Percentiles rank a stretch among this genome's conserved stretches.
Evolutionary conservation across 2,113 vertebrate genomes (phyloP).

Genomic region (Passer montanus): DNA sequence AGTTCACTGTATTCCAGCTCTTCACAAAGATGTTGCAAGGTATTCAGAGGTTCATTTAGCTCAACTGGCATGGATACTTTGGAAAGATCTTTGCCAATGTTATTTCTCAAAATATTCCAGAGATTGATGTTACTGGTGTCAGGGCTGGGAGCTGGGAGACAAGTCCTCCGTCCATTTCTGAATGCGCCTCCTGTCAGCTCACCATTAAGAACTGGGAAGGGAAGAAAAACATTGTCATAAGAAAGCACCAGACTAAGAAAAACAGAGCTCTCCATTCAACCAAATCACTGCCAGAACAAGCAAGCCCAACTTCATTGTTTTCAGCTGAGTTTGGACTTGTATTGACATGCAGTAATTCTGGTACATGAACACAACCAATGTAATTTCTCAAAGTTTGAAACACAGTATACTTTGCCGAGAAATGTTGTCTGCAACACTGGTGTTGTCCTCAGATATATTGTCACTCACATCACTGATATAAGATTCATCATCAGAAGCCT

Average conservation of each 20-base stretch:
- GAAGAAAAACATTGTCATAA: neutral
- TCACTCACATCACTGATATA: slow-evolving; percentile 99
- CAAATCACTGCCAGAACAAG: neutral
- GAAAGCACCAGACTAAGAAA: neutral
- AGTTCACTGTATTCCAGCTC: slow-evolving; percentile 98
- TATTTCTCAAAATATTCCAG: slow-evolving; percentile 99
- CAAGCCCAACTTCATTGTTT: neutral
- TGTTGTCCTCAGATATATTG: slow-evolving; percentile 99
- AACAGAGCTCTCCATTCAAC: neutral
- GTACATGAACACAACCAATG: neutral
- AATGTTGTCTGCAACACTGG: slow-evolving; percentile 95
- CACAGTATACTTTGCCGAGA: slow-evolving; percentile 92
- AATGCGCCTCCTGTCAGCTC: slow-evolving; percentile 92
- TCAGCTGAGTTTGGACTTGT: neutral
- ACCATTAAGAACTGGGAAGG: slow-evolving; percentile 88
- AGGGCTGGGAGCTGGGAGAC: slow-evolving; percentile 90
- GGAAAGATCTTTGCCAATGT: slow-evolving; percentile 97
- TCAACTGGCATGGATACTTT: slow-evolving; percentile 99
- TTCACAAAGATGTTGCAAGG: slow-evolving; percentile 97
- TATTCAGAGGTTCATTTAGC: slow-evolving; percentile 97
- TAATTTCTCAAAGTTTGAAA: slow-evolving; percentile 32
- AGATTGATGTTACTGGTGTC: slow-evolving; percentile 98
- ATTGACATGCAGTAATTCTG: neutral
- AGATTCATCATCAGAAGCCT: slow-evolving; percentile 99
- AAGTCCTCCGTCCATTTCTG: slow-evolving; percentile 91